phyloP scores from a whole-genome alignment of 1,140 invertebrate genomes.

The Drosophila serrata region DNA sequence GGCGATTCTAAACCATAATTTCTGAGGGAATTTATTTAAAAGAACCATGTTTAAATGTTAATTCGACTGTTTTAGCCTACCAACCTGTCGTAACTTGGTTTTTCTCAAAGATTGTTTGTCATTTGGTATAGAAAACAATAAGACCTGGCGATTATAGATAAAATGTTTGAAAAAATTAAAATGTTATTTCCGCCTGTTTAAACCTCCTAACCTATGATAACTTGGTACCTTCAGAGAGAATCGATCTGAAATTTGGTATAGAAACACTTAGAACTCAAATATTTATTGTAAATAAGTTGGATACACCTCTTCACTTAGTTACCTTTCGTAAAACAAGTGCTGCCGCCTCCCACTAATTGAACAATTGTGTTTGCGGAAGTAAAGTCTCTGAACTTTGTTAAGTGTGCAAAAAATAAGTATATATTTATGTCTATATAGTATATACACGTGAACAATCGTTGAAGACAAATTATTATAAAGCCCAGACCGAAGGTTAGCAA shows the following conservation, averaged over 20 bases:
- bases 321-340: slow-evolving; percentile 9
- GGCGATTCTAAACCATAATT: neutral
- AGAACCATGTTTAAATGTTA: neutral
- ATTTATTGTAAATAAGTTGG: neutral
- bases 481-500: slow-evolving; percentile 69
- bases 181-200: too few species aligned
- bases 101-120: neutral
- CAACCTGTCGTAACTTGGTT: neutral
- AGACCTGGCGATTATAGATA: too few species aligned
- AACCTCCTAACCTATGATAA: neutral
- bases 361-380: slow-evolving; percentile 44
- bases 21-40: neutral
- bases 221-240: neutral
- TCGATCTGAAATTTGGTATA: slow-evolving; percentile 5
- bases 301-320: neutral
- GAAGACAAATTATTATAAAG: slow-evolving; percentile 72
- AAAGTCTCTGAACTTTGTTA: slow-evolving; percentile 15
- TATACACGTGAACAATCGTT: slow-evolving; percentile 36
- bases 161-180: too few species aligned
- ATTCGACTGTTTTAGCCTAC: neutral
- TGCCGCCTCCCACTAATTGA: slow-evolving; percentile 23
- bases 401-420: neutral
- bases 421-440: neutral
- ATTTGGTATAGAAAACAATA: slow-evolving; percentile 1
- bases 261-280: neutral